Evolutionary conservation across 2,113 vertebrate species (phyloP), one percentile per base, ranked within the genome.

Genomic region (Rhabdornis inornatus): DNA sequence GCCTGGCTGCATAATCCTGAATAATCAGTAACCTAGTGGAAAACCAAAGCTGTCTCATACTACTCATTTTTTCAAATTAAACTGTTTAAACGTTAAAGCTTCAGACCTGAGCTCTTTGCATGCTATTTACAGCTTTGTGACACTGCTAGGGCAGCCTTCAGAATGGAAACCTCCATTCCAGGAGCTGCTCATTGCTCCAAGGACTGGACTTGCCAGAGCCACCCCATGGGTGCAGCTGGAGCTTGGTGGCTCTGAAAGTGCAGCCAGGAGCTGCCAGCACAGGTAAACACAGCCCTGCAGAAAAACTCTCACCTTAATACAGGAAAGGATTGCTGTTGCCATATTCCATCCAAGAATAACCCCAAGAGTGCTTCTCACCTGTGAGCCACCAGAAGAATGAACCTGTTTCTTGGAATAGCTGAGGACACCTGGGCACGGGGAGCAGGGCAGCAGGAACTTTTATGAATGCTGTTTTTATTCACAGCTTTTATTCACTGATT

Each of bases 361-460:
- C 15, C 30, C 3, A 2, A 25, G 15, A 35, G 66, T 2, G 45
- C 44, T 20, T 25, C 23, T 27, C 23, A 65, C 33, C 49, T 30
- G 4, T 0, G 0, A 35, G 9, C 14, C 57, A 47, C 6, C 10
- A 3, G 35, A 84, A 44, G 13, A 47, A 76, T 3, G 3, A 13
- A 30, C 27, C 39, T 37, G 15, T 28, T 39, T 15, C 11, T 19
- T 31, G 50, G 16, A 35, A 27, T 0, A 40, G 40, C 2, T 39
- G 50, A 72, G 55, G 57, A 50, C 21, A n/a, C 10, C 18, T 50
- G 91, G 75, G 86, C 79, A 25, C 45, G 2, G 56, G 50, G 19
- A 87, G 69, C 23, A 49, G 57, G 65, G 74, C 59, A 89, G 61
- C 1, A 20, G 9, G 5, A 33, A 19, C 53, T 33, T 8, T 30